Evolutionary conservation across 2,888 invertebrate genomes (phyloP), one percentile per base, ranked within the genome.

Genomic region (Calameuta pallipes): DNA sequence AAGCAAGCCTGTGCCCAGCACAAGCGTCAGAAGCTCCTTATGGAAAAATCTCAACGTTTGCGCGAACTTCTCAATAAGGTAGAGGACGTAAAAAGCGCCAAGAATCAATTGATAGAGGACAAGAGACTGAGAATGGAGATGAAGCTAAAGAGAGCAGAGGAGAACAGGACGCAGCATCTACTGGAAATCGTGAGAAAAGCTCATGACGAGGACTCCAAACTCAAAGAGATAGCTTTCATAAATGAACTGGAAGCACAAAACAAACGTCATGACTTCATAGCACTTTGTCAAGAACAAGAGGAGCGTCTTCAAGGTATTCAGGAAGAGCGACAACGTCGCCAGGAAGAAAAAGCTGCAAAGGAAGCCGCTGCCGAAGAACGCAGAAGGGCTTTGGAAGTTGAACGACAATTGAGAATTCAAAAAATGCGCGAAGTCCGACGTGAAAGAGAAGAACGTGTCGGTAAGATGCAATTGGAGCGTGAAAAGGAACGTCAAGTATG

Each of bases 141-240:
- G 84, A 92, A 96, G 70, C 91, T 96, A 76, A 96, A 97, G 86
- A 95, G 97, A 80, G 99, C 99, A 0, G 97, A 97, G 31, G 97
- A 98, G 89, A 99, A 99, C 88, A 94, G 99, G 33, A 96, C 95
- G 80, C 95, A 95, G 83, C 96, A 96, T 90, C 92, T 92, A 70
- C 89, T 95, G 90, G 96, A 95, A 89, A 97, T 98, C 83, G 96
- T 98, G 0, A 95, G 96, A 84, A 99, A 99, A 91, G 99, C 99
- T 0, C 98, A 98, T 88, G 99, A 99, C 86, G 99, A 99, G 90
- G 99, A 99, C 85, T 97, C 98, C 80, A 99, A 99, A 90, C 94
- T 98, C 6, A 96, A 97, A 82, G 99, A 99, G 93, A 99, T 99
- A 77, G 98, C 98, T 23, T 99, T 99, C 90, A 99, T 99, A 80